Evolutionary conservation across 2,888 invertebrate genomes (phyloP).

Genomic region (Fragum sueziense): DNA sequence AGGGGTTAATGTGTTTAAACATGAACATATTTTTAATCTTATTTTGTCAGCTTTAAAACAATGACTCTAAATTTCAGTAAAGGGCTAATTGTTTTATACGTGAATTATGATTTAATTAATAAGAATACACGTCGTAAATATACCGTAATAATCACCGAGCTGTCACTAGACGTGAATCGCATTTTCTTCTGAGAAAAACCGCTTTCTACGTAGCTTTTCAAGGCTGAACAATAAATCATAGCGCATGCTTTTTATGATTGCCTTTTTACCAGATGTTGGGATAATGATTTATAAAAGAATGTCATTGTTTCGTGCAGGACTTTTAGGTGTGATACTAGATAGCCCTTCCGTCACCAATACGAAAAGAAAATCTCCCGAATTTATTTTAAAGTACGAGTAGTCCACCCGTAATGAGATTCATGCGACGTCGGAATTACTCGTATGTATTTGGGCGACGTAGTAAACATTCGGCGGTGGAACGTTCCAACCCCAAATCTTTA

Average conservation of each 20-base stretch:
- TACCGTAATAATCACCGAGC: neutral
- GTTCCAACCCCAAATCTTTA: too few species aligned
- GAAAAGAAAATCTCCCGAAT: too few species aligned
- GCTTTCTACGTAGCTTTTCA: neutral
- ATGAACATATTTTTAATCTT: neutral
- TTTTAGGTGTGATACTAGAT: too few species aligned
- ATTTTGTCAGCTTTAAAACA: neutral
- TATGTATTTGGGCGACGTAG: too few species aligned
- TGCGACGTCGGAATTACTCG: too few species aligned
- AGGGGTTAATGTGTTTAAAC: neutral
- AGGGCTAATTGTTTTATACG: constrained; percentile 11
- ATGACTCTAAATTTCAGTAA: neutral
- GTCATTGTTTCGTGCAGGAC: too few species aligned
- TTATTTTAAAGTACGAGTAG: too few species aligned
- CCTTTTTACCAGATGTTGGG: too few species aligned
- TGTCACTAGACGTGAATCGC: neutral
- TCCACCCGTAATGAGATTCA: too few species aligned
- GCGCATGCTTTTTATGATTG: neutral
- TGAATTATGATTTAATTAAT: constrained; percentile 8
- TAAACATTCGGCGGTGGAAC: too few species aligned
- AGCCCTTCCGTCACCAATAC: too few species aligned
- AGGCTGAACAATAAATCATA: neutral
- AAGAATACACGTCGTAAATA: neutral
- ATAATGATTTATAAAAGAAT: too few species aligned
- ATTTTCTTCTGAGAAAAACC: constrained; percentile 8